Percentiles rank a stretch among this genome's conserved stretches.
phyloP scores from a whole-genome alignment of 2,797 vertebrate genomes.

The Esox masquinongy region DNA sequence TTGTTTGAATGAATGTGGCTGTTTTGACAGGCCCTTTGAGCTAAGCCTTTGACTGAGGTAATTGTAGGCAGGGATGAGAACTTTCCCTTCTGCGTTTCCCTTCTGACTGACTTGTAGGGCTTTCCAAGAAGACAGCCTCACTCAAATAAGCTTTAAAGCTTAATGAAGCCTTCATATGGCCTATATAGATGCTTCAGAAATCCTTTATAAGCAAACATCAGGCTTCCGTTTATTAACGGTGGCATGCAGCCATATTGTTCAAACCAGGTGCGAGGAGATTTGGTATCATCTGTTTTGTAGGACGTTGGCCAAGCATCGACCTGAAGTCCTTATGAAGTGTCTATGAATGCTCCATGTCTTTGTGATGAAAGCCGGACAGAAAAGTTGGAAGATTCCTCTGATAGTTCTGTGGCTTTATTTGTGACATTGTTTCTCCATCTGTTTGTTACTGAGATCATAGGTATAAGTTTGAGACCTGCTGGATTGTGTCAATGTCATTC shows the following conservation, averaged over 20 bases:
- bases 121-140: background rate
- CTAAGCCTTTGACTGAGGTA: background rate
- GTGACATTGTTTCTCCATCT: too few relatives aligned
- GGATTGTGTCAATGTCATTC: too few relatives aligned
- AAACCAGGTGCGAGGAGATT: background rate
- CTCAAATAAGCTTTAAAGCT: conserved; percentile 1
- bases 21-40: background rate
- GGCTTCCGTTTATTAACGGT: background rate
- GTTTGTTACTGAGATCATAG: too few relatives aligned
- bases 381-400: background rate
- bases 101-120: background rate
- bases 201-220: background rate
- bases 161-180: background rate
- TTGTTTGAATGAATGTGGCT: conserved; percentile 40
- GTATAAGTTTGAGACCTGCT: too few relatives aligned
- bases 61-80: background rate
- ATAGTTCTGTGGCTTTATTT: background rate
- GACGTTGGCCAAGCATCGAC: background rate
- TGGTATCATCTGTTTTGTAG: background rate
- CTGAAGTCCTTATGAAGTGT: background rate
- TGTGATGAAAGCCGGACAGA: too few relatives aligned
- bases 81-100: background rate
- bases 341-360: background rate
- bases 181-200: background rate
- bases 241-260: background rate